phyloP scores from a whole-genome alignment of 2,113 vertebrate species.

The Corynorhinus townsendii region DNA sequence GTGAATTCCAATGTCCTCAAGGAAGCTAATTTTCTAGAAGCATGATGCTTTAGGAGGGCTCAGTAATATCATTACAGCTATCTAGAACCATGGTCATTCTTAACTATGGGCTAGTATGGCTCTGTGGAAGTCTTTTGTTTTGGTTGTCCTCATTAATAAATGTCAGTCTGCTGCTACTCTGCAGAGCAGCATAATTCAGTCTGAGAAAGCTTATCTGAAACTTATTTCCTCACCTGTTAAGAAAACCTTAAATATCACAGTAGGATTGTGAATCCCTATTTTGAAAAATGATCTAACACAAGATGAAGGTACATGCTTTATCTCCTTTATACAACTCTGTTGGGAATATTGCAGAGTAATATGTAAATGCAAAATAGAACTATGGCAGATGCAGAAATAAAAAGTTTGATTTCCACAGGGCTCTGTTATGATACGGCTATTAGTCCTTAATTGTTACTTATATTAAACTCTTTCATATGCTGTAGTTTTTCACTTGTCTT shows the following conservation, averaged over 20 bases:
- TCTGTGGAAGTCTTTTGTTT: neutral
- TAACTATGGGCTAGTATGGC: too few species aligned
- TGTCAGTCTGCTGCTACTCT: neutral
- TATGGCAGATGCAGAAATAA: neutral
- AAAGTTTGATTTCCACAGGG: neutral
- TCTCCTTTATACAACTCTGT: neutral
- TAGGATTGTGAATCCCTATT: neutral
- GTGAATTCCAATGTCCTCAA: neutral
- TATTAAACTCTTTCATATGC: neutral
- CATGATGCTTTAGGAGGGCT: fast-evolving
- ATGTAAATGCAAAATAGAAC: neutral
- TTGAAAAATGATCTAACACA: neutral
- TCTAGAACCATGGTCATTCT: too few species aligned
- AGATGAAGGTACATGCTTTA: neutral
- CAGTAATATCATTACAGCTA: fast-evolving
- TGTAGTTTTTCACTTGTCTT: neutral
- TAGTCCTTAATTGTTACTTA: neutral
- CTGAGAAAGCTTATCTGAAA: neutral
- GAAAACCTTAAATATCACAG: neutral
- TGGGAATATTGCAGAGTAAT: neutral
- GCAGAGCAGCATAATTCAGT: neutral
- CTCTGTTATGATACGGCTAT: neutral
- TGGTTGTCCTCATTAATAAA: neutral
- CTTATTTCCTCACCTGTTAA: neutral
- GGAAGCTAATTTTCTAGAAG: neutral